Conservation (phyloP, 1,140 invertebrate species). For the Ceratoteleas bidentatus region DNA sequence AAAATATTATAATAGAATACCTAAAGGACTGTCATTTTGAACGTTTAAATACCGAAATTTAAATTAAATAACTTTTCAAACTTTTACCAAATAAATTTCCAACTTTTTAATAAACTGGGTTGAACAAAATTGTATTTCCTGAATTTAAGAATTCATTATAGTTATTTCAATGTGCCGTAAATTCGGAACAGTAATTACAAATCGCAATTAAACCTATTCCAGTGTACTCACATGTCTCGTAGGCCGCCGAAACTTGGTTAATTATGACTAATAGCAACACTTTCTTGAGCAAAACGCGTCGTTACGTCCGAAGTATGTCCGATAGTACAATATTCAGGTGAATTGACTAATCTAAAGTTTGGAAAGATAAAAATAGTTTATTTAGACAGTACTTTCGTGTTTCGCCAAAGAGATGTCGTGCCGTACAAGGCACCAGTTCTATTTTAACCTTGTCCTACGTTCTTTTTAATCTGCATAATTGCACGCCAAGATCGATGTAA, state of each 20-base stretch:
- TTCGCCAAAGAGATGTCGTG: constrained; percentile 41
- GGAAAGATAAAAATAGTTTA: constrained; percentile 48
- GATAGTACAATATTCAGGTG: constrained; percentile 40
- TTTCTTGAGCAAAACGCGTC: constrained; percentile 5
- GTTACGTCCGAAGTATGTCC: constrained; percentile 1
- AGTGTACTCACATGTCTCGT: neutral
- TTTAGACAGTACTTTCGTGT: constrained; percentile 40
- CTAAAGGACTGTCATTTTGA: no score
- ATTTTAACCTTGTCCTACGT: constrained; percentile 57
- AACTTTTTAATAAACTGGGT: no score
- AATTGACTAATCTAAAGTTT: constrained; percentile 47
- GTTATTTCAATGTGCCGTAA: neutral
- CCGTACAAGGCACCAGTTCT: constrained; percentile 61
- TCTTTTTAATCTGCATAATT: constrained; percentile 63
- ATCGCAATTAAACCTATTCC: neutral
- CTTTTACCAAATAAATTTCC: no score
- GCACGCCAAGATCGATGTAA: constrained; percentile 53
- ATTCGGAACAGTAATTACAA: neutral
- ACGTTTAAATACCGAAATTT: no score
- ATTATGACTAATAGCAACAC: constrained; percentile 1
- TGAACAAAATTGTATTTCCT: no score
- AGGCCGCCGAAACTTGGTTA: neutral
- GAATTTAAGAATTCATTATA: no score
- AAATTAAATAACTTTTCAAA: no score
- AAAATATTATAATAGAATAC: neutral